Percentiles rank a stretch among this genome's conserved stretches.
Evolutionary conservation across 2,888 invertebrate genomes (phyloP).

Genomic region (Dasypolia templi): DNA sequence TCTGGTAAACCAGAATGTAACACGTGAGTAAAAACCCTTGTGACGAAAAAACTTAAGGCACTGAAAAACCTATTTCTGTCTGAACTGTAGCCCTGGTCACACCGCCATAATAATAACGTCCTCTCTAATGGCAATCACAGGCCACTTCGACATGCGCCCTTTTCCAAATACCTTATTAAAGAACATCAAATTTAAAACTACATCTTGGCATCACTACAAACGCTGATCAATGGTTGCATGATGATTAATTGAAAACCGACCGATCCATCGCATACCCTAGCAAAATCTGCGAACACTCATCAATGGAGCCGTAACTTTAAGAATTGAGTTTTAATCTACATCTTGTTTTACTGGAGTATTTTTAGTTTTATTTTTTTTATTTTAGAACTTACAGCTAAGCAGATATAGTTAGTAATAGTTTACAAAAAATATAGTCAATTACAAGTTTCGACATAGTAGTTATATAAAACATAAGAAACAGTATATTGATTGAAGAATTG

Average conservation of each 20-base stretch:
- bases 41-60: neutral
- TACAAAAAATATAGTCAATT: too few relatives aligned
- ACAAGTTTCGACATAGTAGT: too few relatives aligned
- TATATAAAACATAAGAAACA: too few relatives aligned
- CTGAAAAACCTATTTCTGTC: neutral
- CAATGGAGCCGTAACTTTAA: neutral
- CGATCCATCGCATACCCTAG: too few relatives aligned
- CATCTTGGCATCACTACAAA: neutral
- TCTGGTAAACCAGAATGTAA: neutral
- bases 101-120: neutral
- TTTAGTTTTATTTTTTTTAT: too few relatives aligned
- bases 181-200: neutral
- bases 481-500: too few relatives aligned
- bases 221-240: neutral
- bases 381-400: too few relatives aligned
- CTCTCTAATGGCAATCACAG: neutral
- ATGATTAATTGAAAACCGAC: too few relatives aligned
- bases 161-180: neutral
- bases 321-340: neutral
- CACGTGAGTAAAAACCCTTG: neutral
- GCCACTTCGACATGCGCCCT: neutral
- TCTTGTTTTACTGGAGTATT: neutral
- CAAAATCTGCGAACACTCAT: neutral
- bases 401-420: too few relatives aligned
- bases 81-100: neutral